Evolutionary conservation across 1,140 invertebrate species (phyloP).

Genomic region (Cotesia vestalis): DNA sequence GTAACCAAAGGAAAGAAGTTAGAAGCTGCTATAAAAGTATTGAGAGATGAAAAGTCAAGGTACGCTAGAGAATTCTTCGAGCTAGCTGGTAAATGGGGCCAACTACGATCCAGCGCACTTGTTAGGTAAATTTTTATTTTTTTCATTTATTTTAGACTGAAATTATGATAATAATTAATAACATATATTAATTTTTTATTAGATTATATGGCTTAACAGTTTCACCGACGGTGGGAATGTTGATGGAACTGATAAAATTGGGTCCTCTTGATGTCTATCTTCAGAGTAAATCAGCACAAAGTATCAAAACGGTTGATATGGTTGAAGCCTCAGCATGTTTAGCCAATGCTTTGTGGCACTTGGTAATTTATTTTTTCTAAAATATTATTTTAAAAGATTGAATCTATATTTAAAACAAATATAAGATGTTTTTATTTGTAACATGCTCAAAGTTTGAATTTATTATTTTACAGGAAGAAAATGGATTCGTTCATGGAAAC

Average conservation of each 20-base stretch:
- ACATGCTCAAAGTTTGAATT: no score
- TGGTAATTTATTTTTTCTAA: slow-evolving; percentile 64
- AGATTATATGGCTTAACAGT: slow-evolving; percentile 80
- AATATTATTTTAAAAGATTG: neutral
- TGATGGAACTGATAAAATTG: slow-evolving; percentile 80
- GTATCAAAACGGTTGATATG: slow-evolving; percentile 75
- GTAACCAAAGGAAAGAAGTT: slow-evolving; percentile 75
- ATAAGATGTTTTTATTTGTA: slow-evolving; percentile 29
- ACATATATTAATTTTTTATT: slow-evolving; percentile 14
- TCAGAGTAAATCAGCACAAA: slow-evolving; percentile 55
- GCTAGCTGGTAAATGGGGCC: slow-evolving; percentile 77
- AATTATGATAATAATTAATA: no score
- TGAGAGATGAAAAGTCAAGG: slow-evolving; percentile 71
- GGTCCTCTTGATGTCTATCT: slow-evolving; percentile 83
- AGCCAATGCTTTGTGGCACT: slow-evolving; percentile 82
- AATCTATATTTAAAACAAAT: slow-evolving; percentile 14
- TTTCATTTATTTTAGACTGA: neutral
- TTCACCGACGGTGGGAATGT: slow-evolving; percentile 77
- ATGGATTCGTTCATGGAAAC: slow-evolving; percentile 83
- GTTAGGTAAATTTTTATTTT: slow-evolving; percentile 63
- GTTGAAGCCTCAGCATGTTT: slow-evolving; percentile 80
- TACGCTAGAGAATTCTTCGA: slow-evolving; percentile 77
- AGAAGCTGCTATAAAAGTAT: slow-evolving; percentile 78
- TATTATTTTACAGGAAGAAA: slow-evolving; percentile 71
- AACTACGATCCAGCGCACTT: slow-evolving; percentile 77